Evolutionary conservation across 2,797 vertebrate genomes (phyloP), one percentile per base, ranked within the genome.

Genomic region (Tokudaia muenninki): DNA sequence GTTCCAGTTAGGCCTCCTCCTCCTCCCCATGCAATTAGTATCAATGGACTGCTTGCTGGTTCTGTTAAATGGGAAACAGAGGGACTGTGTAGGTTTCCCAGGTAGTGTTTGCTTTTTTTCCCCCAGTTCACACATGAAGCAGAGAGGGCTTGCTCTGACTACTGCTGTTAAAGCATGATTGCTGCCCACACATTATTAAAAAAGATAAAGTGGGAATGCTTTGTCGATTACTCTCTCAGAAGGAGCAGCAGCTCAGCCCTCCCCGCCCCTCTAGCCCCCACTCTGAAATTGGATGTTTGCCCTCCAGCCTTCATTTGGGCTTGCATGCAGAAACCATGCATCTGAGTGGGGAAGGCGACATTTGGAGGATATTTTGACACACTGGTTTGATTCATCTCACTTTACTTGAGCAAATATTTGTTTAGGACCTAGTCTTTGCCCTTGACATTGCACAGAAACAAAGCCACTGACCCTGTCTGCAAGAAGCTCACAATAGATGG

Each of bases 21-120:
- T 59, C 74, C 7, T 8, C 55, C 70, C 12, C 44, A 92, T 13
- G 37, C 94, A 98, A 96, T 98, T 98, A 98, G 79, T 92, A 72
- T 95, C 94, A 41, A 3, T 0, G 77, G 70, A 90, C 59, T 97
- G 70, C 96, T 96, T 95, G 97, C 95, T 97, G 97, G 72, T 84
- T 44, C 55, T 65, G 37, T 91, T 95, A 95, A 95, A 78, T 87
- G 75, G 95, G 90, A 97, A 94, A 75, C 61, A 87, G 67, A 90
- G 37, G 75, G 63, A 34, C 47, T 83, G 44, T 61, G 0, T 2
- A 29, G 14, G 87, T 52, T 31, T 65, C 92, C 74, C 87, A 74
- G 34, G 34, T 89, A 97, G 92, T 91, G 34, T 22, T 97, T 90
- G 91, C 65, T 81, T 94, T 41, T 7, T 52, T 94, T 31, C 44